Evolutionary conservation across 2,113 vertebrate species (phyloP).

Genomic region (Crotalus helleri): DNA sequence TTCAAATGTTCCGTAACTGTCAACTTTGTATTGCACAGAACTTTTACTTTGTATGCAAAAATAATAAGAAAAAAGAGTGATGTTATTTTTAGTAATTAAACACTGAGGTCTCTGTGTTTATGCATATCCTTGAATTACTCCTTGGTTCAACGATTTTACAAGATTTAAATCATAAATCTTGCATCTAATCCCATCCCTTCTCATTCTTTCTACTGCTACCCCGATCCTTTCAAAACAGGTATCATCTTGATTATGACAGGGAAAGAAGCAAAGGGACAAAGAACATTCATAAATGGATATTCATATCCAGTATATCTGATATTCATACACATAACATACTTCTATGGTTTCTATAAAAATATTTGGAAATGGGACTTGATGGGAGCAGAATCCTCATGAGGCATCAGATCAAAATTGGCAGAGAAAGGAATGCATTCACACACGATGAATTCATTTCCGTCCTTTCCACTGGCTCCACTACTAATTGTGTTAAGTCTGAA

Average conservation of each 20-base stretch:
- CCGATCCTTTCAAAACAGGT: not conserved
- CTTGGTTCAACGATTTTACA: not conserved
- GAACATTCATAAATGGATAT: not conserved
- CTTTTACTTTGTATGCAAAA: not conserved
- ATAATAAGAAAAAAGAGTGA: not conserved
- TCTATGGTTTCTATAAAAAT: not conserved
- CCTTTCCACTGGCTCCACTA: not conserved
- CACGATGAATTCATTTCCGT: too few species aligned
- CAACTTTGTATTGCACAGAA: not conserved
- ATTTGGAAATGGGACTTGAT: not conserved
- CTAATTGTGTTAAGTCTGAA: not conserved
- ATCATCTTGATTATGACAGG: not conserved
- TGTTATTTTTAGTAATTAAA: not conserved
- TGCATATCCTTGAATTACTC: not conserved
- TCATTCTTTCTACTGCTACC: not conserved
- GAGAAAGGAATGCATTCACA: not conserved
- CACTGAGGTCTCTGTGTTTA: not conserved
- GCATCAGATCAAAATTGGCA: not conserved
- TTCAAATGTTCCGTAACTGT: not conserved
- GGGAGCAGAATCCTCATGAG: not conserved
- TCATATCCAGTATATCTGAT: not conserved
- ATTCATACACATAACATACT: not conserved
- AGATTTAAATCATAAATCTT: not conserved
- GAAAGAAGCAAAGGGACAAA: not conserved
- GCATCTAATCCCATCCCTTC: not conserved